Percentiles rank a stretch among this genome's conserved stretches.
Evolutionary conservation across 2,888 invertebrate species (phyloP).

Genomic region (Zhuqinia jingwanae): DNA sequence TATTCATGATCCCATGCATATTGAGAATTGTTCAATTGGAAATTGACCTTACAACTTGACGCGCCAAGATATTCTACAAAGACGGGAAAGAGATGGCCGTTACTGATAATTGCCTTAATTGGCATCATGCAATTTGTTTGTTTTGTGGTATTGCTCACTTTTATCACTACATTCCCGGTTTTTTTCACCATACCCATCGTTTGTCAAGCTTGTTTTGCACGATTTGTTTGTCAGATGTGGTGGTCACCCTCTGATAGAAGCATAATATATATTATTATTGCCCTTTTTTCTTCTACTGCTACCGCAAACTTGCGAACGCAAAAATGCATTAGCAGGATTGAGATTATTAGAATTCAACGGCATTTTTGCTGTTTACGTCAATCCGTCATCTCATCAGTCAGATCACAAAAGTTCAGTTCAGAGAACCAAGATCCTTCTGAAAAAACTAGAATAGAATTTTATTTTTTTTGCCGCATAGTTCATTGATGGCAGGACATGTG

Average conservation of each 20-base stretch:
- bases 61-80: background rate
- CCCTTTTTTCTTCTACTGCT: no score
- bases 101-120: conserved; percentile 69
- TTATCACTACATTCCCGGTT: no score
- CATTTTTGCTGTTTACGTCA: conserved; percentile 12
- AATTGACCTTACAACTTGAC: conserved; percentile 16
- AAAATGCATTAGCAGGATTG: conserved; percentile 12
- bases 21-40: conserved; percentile 23
- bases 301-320: background rate
- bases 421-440: no score
- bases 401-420: background rate
- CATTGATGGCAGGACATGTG: conserved; percentile 44
- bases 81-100: conserved; percentile 64
- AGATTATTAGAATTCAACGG: background rate
- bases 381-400: conserved; percentile 32
- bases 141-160: conserved; percentile 51
- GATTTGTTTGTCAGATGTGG: no score
- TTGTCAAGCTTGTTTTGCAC: no score
- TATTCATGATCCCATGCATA: no score
- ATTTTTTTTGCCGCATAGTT: background rate
- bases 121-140: conserved; percentile 59
- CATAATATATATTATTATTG: no score
- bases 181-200: no score
- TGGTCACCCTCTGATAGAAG: no score
- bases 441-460: background rate